These are phyloP conservation scores for Dicaeum eximium DNA, from an alignment of 2,113 vertebrate species.

Conservation along the genomic window DNA sequence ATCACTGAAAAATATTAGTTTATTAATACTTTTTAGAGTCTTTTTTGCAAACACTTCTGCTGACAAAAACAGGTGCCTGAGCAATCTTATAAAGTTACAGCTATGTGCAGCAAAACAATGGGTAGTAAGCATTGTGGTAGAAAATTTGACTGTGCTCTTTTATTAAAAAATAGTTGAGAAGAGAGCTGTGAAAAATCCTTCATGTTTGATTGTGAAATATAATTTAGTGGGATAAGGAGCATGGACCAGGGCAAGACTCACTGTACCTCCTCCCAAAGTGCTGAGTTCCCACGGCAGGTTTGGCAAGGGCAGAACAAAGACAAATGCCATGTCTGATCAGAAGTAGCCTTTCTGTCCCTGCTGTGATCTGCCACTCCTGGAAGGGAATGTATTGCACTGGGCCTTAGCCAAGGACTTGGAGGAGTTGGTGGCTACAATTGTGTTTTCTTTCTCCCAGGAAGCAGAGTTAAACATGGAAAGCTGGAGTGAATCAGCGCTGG, in stretches of 20 bases:
- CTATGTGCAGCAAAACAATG: neutral
- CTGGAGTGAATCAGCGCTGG: neutral
- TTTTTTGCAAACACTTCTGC: neutral
- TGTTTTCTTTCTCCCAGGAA: slow-evolving; percentile 9
- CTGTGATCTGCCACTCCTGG: neutral
- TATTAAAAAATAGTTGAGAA: neutral
- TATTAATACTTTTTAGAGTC: neutral
- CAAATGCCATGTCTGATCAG: neutral
- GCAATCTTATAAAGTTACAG: neutral
- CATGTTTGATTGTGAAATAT: neutral
- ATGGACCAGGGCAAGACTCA: fast-evolving
- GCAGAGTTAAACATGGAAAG: neutral
- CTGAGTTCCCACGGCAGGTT: neutral
- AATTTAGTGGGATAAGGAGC: neutral
- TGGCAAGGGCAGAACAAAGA: neutral
- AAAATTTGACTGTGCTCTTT: neutral
- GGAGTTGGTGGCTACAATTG: neutral
- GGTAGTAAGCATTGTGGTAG: neutral
- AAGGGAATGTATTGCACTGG: neutral
- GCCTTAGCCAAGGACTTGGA: neutral
- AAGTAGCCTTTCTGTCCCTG: neutral
- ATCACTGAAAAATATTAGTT: neutral
- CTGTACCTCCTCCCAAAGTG: neutral
- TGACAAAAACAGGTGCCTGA: neutral
- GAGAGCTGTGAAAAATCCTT: neutral